Percentiles rank a stretch among this genome's conserved stretches.
These are phyloP conservation scores for Amorpha juglandis DNA, from an alignment of 2,888 invertebrate species.

Conservation along the genomic window DNA sequence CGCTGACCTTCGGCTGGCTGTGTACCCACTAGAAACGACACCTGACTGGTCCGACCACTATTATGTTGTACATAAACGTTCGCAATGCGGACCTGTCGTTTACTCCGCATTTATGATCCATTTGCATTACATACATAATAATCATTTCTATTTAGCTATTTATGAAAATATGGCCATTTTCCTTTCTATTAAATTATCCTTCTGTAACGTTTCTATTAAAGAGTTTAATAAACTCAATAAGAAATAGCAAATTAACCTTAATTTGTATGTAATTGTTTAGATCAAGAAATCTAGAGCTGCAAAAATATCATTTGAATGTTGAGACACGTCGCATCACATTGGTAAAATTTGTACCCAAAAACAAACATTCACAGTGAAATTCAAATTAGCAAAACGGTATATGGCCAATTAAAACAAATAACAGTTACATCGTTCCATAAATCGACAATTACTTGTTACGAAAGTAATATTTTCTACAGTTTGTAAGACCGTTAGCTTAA, in stretches of 20 bases:
- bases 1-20: conserved; percentile 51
- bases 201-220: background rate
- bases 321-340: background rate
- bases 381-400: background rate
- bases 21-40: conserved; percentile 40
- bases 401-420: conserved; percentile 1
- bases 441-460: background rate
- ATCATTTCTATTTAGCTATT: background rate
- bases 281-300: too few species aligned
- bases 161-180: background rate
- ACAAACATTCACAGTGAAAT: conserved; percentile 8
- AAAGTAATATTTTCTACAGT: background rate
- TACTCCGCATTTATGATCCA: conserved; percentile 11
- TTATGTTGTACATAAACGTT: conserved; percentile 39
- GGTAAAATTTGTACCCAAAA: background rate
- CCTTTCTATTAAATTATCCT: conserved; percentile 18
- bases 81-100: conserved; percentile 30
- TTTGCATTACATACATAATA: conserved; percentile 9
- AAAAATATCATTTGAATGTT: too few species aligned
- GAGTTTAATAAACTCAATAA: background rate
- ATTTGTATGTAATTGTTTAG: too few species aligned
- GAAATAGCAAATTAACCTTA: too few species aligned
- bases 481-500: background rate
- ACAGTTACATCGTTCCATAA: background rate
- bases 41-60: conserved; percentile 48